Percentiles rank a stretch among this genome's conserved stretches.
These are phyloP conservation scores for Cataglyphis rosenhaueri DNA, from an alignment of 2,888 invertebrate species.

Conservation along the genomic window DNA sequence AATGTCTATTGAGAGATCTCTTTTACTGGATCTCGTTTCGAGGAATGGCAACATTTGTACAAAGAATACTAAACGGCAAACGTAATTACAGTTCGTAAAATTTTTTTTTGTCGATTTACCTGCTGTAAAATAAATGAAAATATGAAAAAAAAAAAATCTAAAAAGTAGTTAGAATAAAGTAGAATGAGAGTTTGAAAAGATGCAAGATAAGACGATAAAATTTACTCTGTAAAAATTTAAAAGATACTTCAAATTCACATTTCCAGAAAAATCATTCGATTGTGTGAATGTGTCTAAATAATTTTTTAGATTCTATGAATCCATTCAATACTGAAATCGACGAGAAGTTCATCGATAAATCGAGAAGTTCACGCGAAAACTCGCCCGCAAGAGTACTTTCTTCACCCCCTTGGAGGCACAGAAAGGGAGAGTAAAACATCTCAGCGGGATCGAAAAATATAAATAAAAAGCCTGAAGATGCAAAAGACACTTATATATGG, in stretches of 20 bases:
- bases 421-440: constrained; percentile 27
- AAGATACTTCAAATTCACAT: neutral
- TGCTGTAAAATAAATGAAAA: neutral
- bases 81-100: neutral
- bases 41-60: neutral
- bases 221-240: constrained; percentile 2
- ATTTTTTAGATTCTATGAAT: neutral
- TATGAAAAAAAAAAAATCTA: neutral
- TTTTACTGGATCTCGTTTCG: neutral
- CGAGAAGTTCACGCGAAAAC: constrained; percentile 33
- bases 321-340: constrained; percentile 24
- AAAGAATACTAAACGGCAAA: neutral
- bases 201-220: neutral
- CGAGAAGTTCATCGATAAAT: constrained; percentile 34
- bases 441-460: constrained; percentile 33
- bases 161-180: neutral
- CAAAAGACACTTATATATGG: neutral
- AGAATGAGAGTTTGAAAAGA: neutral
- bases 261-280: neutral
- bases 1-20: neutral
- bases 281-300: neutral
- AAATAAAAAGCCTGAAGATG: constrained; percentile 17
- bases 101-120: neutral
- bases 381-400: constrained; percentile 21
- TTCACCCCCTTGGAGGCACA: constrained; percentile 4